Percentiles rank a stretch among this genome's conserved stretches.
phyloP scores from a whole-genome alignment of 2,797 vertebrate genomes.

The Leptodactylus fallax region DNA sequence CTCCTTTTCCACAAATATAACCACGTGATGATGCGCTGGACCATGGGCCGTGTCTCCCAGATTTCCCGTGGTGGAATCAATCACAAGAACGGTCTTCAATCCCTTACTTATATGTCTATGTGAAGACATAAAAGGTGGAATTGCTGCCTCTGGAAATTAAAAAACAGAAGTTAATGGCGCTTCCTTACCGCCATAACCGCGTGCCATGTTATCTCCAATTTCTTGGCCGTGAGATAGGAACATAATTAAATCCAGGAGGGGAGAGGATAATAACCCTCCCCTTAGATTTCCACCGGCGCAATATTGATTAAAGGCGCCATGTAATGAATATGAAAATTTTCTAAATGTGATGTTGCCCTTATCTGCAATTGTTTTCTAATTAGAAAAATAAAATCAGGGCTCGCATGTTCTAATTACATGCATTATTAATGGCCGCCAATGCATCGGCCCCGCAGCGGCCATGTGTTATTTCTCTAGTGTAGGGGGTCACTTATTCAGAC shows the following conservation, averaged over 20 bases:
- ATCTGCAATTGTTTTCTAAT: constrained; percentile 75
- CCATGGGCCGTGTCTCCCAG: neutral
- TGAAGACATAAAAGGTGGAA: constrained; percentile 50
- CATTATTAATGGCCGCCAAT: constrained; percentile 70
- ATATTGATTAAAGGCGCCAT: constrained; percentile 72
- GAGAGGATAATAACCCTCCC: constrained; percentile 71
- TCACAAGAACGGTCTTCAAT: neutral
- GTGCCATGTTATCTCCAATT: constrained; percentile 70
- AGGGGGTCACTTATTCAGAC: neutral
- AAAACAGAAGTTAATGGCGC: constrained; percentile 68
- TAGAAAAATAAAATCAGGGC: constrained; percentile 73
- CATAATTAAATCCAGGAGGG: constrained; percentile 75
- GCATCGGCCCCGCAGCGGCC: neutral
- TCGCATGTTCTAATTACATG: constrained; percentile 73
- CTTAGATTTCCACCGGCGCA: constrained; percentile 72
- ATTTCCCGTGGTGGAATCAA: neutral
- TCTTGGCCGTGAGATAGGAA: constrained; percentile 71
- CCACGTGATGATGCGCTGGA: too few relatives aligned
- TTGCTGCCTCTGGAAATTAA: constrained; percentile 47
- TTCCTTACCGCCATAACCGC: constrained; percentile 68
- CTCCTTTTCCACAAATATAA: neutral
- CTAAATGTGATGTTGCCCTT: constrained; percentile 70
- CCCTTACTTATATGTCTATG: constrained; percentile 12
- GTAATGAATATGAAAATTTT: constrained; percentile 72
- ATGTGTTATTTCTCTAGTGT: neutral